A percentile compares a stretch with the other conserved stretches of the same genome.
Conservation (phyloP, 2,113 vertebrate species). For the human (Homo sapiens) region DNA sequence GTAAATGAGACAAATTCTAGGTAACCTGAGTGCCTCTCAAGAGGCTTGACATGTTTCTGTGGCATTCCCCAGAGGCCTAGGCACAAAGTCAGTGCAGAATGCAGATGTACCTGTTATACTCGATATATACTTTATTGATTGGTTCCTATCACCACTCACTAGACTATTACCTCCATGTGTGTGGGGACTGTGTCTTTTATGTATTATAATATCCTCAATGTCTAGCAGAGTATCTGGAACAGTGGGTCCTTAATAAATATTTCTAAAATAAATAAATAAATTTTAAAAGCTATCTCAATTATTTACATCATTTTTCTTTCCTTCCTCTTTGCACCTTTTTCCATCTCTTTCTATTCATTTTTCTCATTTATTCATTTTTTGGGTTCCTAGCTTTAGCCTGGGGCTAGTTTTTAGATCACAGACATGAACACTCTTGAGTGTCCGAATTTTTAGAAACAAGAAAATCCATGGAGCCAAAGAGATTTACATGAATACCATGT, state of each 20-base stretch:
- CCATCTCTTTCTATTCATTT: neutral
- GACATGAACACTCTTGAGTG: neutral
- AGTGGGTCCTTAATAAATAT: neutral
- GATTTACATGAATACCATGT: neutral
- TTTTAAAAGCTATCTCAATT: neutral
- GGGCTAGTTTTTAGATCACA: neutral
- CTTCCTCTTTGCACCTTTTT: neutral
- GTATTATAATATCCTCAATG: neutral
- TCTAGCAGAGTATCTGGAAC: neutral
- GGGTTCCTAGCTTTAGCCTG: neutral
- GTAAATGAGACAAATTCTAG: neutral
- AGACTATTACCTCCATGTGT: neutral
- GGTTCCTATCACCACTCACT: neutral
- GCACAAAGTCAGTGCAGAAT: neutral
- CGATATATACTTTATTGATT: neutral
- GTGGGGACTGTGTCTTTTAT: neutral
- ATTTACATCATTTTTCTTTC: slow-evolving; percentile 44
- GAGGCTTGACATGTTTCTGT: neutral
- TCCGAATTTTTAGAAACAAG: neutral
- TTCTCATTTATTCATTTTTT: neutral
- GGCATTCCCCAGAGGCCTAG: neutral
- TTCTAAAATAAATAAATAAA: neutral
- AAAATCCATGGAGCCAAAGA: slow-evolving; percentile 9
- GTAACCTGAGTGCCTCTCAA: neutral
- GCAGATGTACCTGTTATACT: neutral